A percentile compares a stretch with the other conserved stretches of the same genome.
phyloP scores from a whole-genome alignment of 2,113 vertebrate genomes.

The Chloropsis hardwickii region DNA sequence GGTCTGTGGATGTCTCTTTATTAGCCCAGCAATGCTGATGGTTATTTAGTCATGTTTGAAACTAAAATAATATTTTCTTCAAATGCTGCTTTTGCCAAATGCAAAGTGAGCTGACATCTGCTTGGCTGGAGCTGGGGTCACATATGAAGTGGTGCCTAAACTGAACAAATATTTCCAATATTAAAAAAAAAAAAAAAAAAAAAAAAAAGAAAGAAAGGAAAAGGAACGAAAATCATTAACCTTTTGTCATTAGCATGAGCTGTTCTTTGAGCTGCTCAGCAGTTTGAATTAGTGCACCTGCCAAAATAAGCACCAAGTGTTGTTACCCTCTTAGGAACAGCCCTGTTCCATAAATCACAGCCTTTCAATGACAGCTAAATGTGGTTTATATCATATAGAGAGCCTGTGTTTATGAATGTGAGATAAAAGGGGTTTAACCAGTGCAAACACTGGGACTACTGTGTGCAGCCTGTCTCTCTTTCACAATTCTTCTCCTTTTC shows the following conservation, averaged over 20 bases:
- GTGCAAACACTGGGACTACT: conserved; percentile 65
- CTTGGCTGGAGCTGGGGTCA: conserved; percentile 51
- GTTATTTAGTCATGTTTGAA: conserved; percentile 40
- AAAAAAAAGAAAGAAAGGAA: not conserved
- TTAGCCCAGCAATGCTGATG: not conserved
- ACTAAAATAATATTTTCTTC: conserved; percentile 59
- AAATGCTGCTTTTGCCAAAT: conserved; percentile 25
- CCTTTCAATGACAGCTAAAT: conserved; percentile 65
- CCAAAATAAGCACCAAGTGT: conserved; percentile 77
- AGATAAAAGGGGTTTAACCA: conserved; percentile 70
- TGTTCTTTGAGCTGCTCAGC: conserved; percentile 59
- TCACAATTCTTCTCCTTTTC: not conserved
- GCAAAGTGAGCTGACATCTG: conserved; percentile 49
- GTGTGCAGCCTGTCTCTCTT: conserved; percentile 46
- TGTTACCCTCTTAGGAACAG: conserved; percentile 72
- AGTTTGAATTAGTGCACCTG: conserved; percentile 73
- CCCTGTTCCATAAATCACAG: conserved; percentile 65
- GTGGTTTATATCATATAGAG: conserved; percentile 70
- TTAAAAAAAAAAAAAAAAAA: not conserved
- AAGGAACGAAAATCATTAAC: conserved; percentile 71
- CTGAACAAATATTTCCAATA: conserved; percentile 68
- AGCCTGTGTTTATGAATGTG: conserved; percentile 70
- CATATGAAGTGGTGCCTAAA: conserved; percentile 32
- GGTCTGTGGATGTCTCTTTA: not conserved
- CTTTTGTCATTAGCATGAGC: conserved; percentile 72